These are phyloP conservation scores for Falco punctatus DNA, from an alignment of 2,113 vertebrate genomes.

Conservation along the genomic window DNA sequence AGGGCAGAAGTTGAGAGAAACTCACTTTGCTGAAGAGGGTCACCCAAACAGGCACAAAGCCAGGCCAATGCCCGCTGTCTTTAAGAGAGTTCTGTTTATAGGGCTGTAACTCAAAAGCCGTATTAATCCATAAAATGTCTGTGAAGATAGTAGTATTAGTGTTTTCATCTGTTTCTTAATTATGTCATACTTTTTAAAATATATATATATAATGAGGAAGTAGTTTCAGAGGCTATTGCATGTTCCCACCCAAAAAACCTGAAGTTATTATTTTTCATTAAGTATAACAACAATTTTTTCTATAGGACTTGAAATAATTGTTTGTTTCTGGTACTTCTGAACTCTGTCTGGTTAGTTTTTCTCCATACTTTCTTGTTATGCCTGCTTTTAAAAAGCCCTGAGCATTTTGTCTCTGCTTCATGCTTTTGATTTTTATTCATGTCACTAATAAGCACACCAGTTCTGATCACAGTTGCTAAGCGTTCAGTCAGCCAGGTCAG, in stretches of 20 bases:
- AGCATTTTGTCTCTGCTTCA: background rate
- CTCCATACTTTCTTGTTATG: background rate
- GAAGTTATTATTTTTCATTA: background rate
- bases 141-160: background rate
- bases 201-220: background rate
- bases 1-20: background rate
- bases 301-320: background rate
- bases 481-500: background rate
- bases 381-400: background rate
- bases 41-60: background rate
- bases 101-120: background rate
- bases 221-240: background rate
- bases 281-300: background rate
- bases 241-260: background rate
- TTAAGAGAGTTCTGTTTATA: background rate
- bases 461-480: background rate
- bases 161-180: background rate
- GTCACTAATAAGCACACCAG: background rate
- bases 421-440: background rate
- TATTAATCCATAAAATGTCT: background rate
- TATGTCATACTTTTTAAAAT: background rate
- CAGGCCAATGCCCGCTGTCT: background rate
- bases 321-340: background rate
- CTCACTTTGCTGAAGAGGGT: background rate
- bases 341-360: background rate